Evolutionary conservation across 2,888 invertebrate genomes (phyloP).

Genomic region (Ptilodon capucinus): DNA sequence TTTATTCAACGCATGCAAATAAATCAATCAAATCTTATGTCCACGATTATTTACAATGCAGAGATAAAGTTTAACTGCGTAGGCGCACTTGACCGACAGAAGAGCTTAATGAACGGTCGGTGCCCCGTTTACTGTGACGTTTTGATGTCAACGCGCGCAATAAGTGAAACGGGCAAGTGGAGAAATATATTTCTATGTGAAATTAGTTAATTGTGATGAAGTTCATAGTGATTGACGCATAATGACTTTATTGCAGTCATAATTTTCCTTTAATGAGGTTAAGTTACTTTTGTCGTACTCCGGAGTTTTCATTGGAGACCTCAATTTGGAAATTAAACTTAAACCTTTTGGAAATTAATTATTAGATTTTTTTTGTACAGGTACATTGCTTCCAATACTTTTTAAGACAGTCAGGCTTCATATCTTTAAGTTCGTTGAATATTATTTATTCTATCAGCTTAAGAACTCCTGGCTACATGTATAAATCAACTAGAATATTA

Average conservation of each 20-base stretch:
- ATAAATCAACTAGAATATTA: not conserved
- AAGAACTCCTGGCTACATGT: too few relatives aligned
- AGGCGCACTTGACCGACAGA: not conserved
- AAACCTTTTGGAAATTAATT: too few relatives aligned
- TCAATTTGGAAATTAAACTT: too few relatives aligned
- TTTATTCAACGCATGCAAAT: not conserved
- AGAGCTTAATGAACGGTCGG: not conserved
- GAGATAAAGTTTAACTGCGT: not conserved
- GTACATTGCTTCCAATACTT: too few relatives aligned
- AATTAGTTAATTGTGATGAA: not conserved
- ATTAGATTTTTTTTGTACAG: too few relatives aligned
- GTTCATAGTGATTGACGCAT: not conserved
- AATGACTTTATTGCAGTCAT: not conserved
- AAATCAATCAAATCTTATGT: not conserved
- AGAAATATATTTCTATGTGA: not conserved
- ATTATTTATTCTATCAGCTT: too few relatives aligned
- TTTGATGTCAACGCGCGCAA: not conserved
- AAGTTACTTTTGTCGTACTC: not conserved
- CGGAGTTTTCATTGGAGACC: not conserved
- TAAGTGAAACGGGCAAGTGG: not conserved
- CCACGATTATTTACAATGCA: not conserved
- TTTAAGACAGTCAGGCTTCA: too few relatives aligned
- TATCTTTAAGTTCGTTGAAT: too few relatives aligned
- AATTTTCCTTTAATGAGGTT: not conserved
- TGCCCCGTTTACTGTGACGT: not conserved